Conservation (phyloP, 2,888 invertebrate genomes). For the Allophyes oxyacanthae region DNA sequence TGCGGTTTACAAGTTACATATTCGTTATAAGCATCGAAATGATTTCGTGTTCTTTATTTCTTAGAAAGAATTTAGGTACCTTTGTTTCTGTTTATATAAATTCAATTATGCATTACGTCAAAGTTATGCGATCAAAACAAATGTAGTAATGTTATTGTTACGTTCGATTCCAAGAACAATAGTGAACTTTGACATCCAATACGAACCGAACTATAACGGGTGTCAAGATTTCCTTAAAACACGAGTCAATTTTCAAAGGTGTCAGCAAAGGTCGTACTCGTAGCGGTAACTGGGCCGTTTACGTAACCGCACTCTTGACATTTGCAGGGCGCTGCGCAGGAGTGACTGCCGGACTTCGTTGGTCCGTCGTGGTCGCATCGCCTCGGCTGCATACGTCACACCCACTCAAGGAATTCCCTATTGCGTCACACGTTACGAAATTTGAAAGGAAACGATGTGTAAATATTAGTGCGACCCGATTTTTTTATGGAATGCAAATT, state of each 20-base stretch:
- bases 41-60: too few relatives aligned
- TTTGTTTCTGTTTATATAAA: slow-evolving; percentile 17
- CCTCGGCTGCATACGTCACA: slow-evolving; percentile 62
- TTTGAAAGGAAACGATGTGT: slow-evolving; percentile 64
- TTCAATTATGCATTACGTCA: slow-evolving; percentile 43
- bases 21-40: too few relatives aligned
- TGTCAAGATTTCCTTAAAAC: slow-evolving; percentile 75
- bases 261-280: slow-evolving; percentile 73
- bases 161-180: slow-evolving; percentile 42
- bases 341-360: slow-evolving; percentile 55
- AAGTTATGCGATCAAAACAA: slow-evolving; percentile 26
- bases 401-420: slow-evolving; percentile 75
- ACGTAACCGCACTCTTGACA: slow-evolving; percentile 79
- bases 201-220: slow-evolving; percentile 62
- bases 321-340: slow-evolving; percentile 75
- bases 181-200: slow-evolving; percentile 54
- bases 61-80: slow-evolving; percentile 3
- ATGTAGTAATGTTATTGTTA: slow-evolving; percentile 21
- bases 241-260: slow-evolving; percentile 78
- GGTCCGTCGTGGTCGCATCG: too few relatives aligned
- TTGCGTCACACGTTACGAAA: slow-evolving; percentile 71
- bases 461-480: slow-evolving; percentile 48
- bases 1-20: too few relatives aligned
- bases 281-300: slow-evolving; percentile 68
- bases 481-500: slow-evolving; percentile 48